Evolutionary conservation across 1,140 invertebrate genomes (phyloP), one percentile per base, ranked within the genome.

Genomic region (Papilio xuthus): DNA sequence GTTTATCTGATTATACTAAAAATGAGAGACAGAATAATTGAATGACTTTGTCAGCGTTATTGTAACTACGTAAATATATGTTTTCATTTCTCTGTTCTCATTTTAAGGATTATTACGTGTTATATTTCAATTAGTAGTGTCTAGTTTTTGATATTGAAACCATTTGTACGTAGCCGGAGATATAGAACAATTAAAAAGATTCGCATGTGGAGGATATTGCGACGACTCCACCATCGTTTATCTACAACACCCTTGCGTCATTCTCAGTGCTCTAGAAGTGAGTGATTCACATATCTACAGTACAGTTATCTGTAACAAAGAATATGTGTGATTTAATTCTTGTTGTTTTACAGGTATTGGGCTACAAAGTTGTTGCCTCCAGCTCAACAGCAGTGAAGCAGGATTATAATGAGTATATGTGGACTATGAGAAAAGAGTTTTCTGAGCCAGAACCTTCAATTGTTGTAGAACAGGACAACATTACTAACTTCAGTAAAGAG

Each of bases 371-470:
- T 63, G 96, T 98, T 37, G 97, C 97, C 80, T 97, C 97, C 41
- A 97, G 97, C 80, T 97, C 97, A 71, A 97, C 97, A 78, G 96
- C 96, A 80, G 96, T 97, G 42, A 97, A 97, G 92, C 97, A 97
- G 93, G 97, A 97, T 89, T 97, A 97, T 88, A 97, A 97, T 95
- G 97, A 97, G 87, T 97, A 97, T 85, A 97, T 97, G 97, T 98
- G 97, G 97, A 98, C 97, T 92, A 97, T 98, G 96, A 96, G 97
- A 95, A 97, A 97, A 93, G 97, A 97, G 83, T 97, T 97, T 92
- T 94, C 96, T 74, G 97, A 97, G 87, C 97, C 97, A 63, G 97
- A 98, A 90, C 96, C 95, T 20, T 93, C 94, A 50, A 94, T 95
- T 80, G 94, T 95, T 82, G 95, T 95, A 72, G 95, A 95, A 74